phyloP scores from a whole-genome alignment of 2,797 vertebrate genomes.

The Cynopterus sphinx region DNA sequence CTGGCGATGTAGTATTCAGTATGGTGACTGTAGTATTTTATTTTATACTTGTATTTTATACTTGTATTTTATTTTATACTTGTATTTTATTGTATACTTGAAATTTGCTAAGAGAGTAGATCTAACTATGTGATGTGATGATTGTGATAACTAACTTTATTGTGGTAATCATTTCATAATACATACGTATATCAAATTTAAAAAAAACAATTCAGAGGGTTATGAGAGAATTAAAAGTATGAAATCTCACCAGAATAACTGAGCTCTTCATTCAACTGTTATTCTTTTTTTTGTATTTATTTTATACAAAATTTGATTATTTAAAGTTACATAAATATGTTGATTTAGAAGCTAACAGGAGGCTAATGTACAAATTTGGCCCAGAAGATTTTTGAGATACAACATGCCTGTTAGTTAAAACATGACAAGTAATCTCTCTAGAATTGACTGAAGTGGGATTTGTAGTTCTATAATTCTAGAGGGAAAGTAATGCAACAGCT shows the following conservation, averaged over 20 bases:
- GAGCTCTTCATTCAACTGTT: not conserved
- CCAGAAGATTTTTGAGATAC: constrained; percentile 34
- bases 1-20: not conserved
- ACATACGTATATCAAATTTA: not conserved
- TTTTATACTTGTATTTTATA: not conserved
- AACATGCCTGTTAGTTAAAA: not conserved
- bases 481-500: constrained; percentile 66
- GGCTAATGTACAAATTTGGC: constrained; percentile 19
- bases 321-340: not conserved
- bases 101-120: not conserved
- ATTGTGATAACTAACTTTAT: not conserved
- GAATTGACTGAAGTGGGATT: constrained; percentile 42
- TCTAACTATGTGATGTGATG: not conserved
- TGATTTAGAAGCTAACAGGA: constrained; percentile 28
- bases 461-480: constrained; percentile 64
- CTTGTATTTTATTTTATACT: no score
- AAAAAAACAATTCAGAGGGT: not conserved
- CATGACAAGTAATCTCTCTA: constrained; percentile 55
- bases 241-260: not conserved
- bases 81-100: not conserved
- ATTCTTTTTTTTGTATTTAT: not conserved
- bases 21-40: not conserved
- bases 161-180: not conserved
- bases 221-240: not conserved
- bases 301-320: not conserved